These are phyloP conservation scores for Pseudomyrmex cubaensis DNA, from an alignment of 1,140 invertebrate genomes.

Conservation along the genomic window DNA sequence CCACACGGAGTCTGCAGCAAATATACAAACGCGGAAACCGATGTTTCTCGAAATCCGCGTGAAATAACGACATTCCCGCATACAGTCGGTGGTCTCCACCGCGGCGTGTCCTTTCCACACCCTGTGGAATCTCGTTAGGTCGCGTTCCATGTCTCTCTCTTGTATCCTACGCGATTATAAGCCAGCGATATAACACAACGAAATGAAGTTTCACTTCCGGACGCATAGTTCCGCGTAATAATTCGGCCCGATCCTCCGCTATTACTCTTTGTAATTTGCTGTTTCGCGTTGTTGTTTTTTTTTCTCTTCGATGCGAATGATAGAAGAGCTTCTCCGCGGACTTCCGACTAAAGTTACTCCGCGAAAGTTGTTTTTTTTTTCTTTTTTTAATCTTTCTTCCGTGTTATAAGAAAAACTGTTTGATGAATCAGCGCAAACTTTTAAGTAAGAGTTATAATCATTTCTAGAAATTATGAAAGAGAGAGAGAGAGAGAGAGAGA, in stretches of 20 bases:
- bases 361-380: not conserved
- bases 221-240: not conserved
- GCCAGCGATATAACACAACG: not conserved
- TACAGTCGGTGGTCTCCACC: not conserved
- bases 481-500: no score
- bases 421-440: not conserved
- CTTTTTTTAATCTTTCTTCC: not conserved
- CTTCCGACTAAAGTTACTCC: no score
- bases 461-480: not conserved
- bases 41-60: slow-evolving; percentile 32
- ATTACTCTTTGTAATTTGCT: not conserved
- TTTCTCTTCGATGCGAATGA: not conserved
- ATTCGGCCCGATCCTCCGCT: slow-evolving; percentile 5
- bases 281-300: not conserved
- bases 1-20: not conserved
- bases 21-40: not conserved
- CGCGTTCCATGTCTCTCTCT: not conserved
- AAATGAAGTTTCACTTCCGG: slow-evolving; percentile 34
- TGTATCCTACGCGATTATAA: not conserved
- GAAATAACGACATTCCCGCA: slow-evolving; percentile 24
- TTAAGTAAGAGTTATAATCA: not conserved
- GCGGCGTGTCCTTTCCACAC: not conserved
- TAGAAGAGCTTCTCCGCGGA: not conserved
- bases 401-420: not conserved
- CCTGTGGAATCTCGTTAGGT: slow-evolving; percentile 28